Conservation (phyloP, 2,797 vertebrate species). For the Ispidina lecontei region DNA sequence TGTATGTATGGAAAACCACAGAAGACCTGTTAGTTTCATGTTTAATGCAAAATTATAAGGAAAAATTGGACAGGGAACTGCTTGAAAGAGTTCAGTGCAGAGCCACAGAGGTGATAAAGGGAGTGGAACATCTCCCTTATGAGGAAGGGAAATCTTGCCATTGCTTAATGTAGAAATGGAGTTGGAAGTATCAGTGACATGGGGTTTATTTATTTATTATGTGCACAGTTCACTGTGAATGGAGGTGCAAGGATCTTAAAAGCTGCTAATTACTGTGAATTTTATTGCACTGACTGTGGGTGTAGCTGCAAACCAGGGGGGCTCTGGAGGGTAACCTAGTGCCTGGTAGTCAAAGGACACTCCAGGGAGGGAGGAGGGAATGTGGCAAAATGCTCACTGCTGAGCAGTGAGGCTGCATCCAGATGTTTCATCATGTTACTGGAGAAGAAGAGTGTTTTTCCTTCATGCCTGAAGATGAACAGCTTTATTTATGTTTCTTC, state of each 20-base stretch:
- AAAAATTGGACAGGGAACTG: no score
- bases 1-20: background rate
- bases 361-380: background rate
- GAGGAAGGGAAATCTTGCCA: conserved; percentile 18
- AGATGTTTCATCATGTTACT: background rate
- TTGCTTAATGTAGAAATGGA: conserved; percentile 46
- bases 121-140: no score
- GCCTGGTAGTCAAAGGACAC: background rate
- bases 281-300: background rate
- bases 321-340: background rate
- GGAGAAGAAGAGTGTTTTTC: background rate
- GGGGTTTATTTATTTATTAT: background rate
- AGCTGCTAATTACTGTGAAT: background rate
- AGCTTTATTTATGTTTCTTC: background rate
- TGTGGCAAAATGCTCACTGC: background rate
- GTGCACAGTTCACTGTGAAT: background rate
- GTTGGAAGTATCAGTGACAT: background rate
- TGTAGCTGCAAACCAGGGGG: background rate
- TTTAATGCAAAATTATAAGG: background rate
- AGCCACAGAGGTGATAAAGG: no score
- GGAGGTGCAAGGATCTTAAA: background rate
- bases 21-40: background rate
- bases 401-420: background rate
- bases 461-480: background rate
- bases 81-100: no score